A percentile compares a stretch with the other conserved stretches of the same genome.
Evolutionary conservation across 1,140 invertebrate genomes (phyloP).

Genomic region (Macrocentrus cingulum): DNA sequence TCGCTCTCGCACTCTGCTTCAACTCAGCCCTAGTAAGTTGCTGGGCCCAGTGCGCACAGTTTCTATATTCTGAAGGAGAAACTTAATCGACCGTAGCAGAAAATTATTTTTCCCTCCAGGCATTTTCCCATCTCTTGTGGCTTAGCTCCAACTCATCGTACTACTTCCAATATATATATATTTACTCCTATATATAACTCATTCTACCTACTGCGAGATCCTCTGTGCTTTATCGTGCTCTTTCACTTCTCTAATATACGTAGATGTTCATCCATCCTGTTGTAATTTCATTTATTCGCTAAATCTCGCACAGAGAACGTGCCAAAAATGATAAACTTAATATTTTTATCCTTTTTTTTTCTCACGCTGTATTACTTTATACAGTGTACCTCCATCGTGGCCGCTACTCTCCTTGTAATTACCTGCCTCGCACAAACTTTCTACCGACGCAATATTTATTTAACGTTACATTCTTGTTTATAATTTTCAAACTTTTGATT

Average conservation of each 20-base stretch:
- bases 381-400: neutral
- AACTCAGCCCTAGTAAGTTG: no score
- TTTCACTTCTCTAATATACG: neutral
- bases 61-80: neutral
- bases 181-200: neutral
- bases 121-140: neutral
- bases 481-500: no score
- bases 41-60: no score
- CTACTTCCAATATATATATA: no score
- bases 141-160: neutral
- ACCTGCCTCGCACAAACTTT: no score
- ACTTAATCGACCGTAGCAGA: neutral
- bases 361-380: neutral
- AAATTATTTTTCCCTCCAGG: conserved; percentile 3
- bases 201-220: no score
- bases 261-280: neutral
- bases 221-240: neutral
- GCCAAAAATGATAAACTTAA: neutral
- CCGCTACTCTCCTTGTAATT: neutral
- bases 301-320: neutral
- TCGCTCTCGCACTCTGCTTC: no score
- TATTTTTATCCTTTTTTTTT: neutral
- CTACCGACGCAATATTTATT: no score
- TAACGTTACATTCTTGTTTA: no score
- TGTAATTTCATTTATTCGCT: conserved; percentile 4